These are phyloP conservation scores for Plecotus auritus DNA, from an alignment of 2,113 vertebrate species.

Conservation along the genomic window DNA sequence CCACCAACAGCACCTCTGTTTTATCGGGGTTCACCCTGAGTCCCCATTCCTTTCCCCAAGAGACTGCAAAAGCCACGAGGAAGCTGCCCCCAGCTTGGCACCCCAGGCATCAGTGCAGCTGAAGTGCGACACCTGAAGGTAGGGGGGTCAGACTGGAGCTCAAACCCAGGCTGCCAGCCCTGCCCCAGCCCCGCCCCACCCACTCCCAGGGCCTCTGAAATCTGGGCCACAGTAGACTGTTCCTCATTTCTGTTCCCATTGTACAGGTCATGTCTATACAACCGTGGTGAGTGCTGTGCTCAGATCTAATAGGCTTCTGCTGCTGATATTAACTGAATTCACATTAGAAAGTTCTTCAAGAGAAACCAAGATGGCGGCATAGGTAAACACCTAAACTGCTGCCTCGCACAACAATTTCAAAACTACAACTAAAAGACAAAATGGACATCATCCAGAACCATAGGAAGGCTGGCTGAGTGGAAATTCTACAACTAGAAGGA, in stretches of 20 bases:
- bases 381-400: no score
- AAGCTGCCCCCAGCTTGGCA: background rate
- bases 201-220: background rate
- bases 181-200: background rate
- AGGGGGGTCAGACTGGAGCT: no score
- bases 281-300: background rate
- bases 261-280: no score
- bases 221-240: accelerated
- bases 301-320: background rate
- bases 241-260: background rate
- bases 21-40: background rate
- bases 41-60: background rate
- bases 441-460: no score
- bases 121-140: no score
- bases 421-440: no score
- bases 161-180: background rate
- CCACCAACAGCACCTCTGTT: no score
- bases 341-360: no score
- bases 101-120: background rate
- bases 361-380: no score
- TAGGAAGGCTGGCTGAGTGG: no score
- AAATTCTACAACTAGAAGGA: no score
- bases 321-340: background rate
- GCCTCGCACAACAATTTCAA: no score
- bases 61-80: background rate